Base-by-base conservation (phyloP, 2,113 vertebrate species). In the Cyprinodon variegatus region DNA sequence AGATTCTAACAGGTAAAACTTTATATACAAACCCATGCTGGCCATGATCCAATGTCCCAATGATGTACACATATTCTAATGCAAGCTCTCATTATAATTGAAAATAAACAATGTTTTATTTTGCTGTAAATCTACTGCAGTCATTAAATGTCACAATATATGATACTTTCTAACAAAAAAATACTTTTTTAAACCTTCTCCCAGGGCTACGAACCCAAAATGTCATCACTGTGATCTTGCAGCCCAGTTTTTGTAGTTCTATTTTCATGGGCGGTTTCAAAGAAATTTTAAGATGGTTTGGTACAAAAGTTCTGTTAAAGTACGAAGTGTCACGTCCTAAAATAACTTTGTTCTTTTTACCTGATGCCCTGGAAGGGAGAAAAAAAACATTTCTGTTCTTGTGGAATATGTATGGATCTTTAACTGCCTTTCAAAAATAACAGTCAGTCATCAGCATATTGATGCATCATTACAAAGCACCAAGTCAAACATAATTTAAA, bases 381-480 rank as follows among this genome's bases (percentile, higher is more conserved):
- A 53, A 53, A 53, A 4, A 53, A 20, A 53, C 3, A 7, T 53
- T 17, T 50, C 48, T 57, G 50, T 57, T 57, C 50, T 57, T 57
- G 50, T 57, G 50, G 50, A 57, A 6, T n/a, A 57, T 57, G 7
- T n/a, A 57, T 14, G 8, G 8, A 20, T 9, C 50, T 57, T 3
- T 20, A 9, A 6, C 50, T 72, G n/a, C 61, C 50, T 78, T 66
- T 78, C 43, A 72, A 71, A 71, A 36, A 59, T 46, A 71, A 71
- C 46, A 65, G 50, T 60, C 68, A 14, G 12, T 65, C 9, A 0
- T 39, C 43, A n/a, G 20, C 10, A 15, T 69, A 22, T 57, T 8
- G 10, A 22, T 48, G 11, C 14, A 3, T 62, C 2, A 43, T 46
- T 70, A 14, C 46, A 66, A 14, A 20, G 5, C 11, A 53, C 40